phyloP scores from a whole-genome alignment of 1,140 invertebrate genomes.

The Bicyclus anynana region DNA sequence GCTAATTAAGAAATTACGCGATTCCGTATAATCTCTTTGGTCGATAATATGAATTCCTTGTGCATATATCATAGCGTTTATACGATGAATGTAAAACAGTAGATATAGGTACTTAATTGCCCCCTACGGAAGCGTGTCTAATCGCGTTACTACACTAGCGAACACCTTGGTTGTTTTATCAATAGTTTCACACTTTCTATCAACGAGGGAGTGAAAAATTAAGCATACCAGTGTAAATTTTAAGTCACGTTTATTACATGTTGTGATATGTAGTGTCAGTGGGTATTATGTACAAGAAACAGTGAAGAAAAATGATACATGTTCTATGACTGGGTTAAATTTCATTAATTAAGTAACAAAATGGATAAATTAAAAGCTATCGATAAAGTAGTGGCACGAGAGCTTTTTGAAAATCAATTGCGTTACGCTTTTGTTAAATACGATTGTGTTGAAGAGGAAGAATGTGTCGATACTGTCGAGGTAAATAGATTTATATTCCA shows the following conservation, averaged over 20 bases:
- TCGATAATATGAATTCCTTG: too few relatives aligned
- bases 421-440: slow-evolving; percentile 56
- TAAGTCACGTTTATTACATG: neutral
- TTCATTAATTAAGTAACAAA: too few relatives aligned
- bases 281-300: too few relatives aligned
- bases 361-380: slow-evolving; percentile 41
- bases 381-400: slow-evolving; percentile 51
- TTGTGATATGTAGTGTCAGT: neutral
- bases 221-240: neutral
- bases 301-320: too few relatives aligned
- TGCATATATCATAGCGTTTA: neutral
- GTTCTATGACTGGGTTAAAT: too few relatives aligned
- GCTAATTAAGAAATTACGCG: too few relatives aligned
- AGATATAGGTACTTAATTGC: slow-evolving; percentile 4
- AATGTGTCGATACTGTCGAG: slow-evolving; percentile 57
- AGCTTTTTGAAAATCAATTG: slow-evolving; percentile 62
- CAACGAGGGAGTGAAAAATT: slow-evolving; percentile 23
- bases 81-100: neutral
- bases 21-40: too few relatives aligned
- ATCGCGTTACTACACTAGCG: slow-evolving; percentile 10
- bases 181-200: slow-evolving; percentile 54
- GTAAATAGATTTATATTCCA: slow-evolving; percentile 29
- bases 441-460: slow-evolving; percentile 52
- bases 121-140: slow-evolving; percentile 2
- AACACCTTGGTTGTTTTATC: slow-evolving; percentile 56